Evolutionary conservation across 2,888 invertebrate genomes (phyloP).

Genomic region (Isoperla grammatica): DNA sequence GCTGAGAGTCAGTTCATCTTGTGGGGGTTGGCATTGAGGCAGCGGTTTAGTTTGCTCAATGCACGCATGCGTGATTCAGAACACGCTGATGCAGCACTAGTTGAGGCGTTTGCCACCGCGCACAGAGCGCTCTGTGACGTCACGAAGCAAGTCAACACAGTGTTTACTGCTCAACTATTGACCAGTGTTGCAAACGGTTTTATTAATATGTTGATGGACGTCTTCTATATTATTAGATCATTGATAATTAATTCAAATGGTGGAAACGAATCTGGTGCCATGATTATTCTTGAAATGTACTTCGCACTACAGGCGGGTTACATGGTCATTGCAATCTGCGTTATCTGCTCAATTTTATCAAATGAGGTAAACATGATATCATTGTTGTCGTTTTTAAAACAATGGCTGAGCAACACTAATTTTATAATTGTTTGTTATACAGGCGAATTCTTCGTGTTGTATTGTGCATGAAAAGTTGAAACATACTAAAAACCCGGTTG

Average conservation of each 20-base stretch:
- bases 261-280: not conserved
- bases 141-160: not conserved
- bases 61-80: not conserved
- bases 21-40: slow-evolving; percentile 3
- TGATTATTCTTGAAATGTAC: not conserved
- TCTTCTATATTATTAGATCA: not conserved
- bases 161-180: not conserved
- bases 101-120: not conserved
- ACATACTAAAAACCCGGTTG: too few relatives aligned
- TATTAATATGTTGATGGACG: not conserved
- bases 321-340: not conserved
- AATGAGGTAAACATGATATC: not conserved
- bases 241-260: not conserved
- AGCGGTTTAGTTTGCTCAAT: not conserved
- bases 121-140: not conserved
- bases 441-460: not conserved
- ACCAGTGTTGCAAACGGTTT: not conserved
- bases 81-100: not conserved
- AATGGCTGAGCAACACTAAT: not conserved
- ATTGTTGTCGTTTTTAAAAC: not conserved
- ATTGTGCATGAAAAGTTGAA: too few relatives aligned
- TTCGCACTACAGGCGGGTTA: not conserved
- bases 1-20: not conserved
- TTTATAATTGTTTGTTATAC: not conserved
- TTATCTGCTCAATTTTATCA: not conserved